These are phyloP conservation scores for Rhinolophus sinicus DNA, from an alignment of 2,113 vertebrate genomes.

Conservation along the genomic window DNA sequence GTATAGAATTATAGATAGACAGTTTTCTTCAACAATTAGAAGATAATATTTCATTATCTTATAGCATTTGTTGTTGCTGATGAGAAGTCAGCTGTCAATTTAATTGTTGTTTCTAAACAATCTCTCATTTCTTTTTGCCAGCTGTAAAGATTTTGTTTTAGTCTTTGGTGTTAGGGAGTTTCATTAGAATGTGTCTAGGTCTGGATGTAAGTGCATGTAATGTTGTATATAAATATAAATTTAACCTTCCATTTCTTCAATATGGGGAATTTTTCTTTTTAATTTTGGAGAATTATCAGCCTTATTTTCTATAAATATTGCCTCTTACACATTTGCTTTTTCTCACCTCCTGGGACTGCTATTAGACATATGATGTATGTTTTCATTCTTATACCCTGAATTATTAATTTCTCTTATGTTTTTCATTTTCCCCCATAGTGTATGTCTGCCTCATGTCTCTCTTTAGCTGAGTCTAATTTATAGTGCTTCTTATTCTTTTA, in stretches of 20 bases:
- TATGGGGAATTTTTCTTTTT: neutral
- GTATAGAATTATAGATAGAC: neutral
- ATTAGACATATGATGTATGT: neutral
- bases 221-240: neutral
- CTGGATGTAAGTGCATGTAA: neutral
- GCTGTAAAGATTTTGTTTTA: neutral
- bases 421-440: neutral
- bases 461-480: slow-evolving; percentile 4
- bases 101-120: neutral
- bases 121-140: neutral
- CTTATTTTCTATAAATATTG: neutral
- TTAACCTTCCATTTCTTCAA: neutral
- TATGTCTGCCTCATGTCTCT: neutral
- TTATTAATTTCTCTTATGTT: neutral
- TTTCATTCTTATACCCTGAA: slow-evolving; percentile 1
- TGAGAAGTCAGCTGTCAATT: neutral
- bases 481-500: neutral
- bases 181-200: neutral
- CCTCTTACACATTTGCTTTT: neutral
- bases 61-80: neutral
- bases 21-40: neutral
- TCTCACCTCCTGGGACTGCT: neutral
- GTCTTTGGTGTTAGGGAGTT: neutral
- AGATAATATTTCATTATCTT: neutral
- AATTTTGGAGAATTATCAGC: neutral